Evolutionary conservation across 2,797 vertebrate genomes (phyloP), one percentile per base, ranked within the genome.

Genomic region (Macroramphosus scolopax): DNA sequence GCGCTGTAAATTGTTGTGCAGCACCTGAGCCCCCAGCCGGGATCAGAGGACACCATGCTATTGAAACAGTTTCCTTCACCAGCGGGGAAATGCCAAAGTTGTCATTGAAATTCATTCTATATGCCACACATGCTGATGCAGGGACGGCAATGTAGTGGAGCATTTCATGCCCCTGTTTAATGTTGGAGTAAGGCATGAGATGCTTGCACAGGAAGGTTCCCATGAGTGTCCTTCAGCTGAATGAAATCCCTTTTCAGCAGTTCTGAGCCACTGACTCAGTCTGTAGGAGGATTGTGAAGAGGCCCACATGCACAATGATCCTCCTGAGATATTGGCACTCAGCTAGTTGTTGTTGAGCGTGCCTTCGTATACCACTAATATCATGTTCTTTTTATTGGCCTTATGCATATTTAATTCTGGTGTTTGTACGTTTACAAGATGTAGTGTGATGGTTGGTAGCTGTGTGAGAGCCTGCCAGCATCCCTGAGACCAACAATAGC

Each of bases 121-220:
- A 73, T 72, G 77, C 69, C 63, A 63, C 58, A 79, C 70, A 78
- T 83, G 72, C 83, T 78, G 79, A 83, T 82, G 79, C 78, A 80
- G 77, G 63, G 45, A 66, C 38, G 33, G 51, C 51, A 1, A 72
- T 28, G 62, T 51, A 54, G 59, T 35, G 51, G 51, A 72, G 73
- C 75, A 54, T 76, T 77, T 78, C 67, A 78, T 60, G 54, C 56
- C 48, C 29, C 45, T 56, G 63, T 70, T 81, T 85, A 72, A 73
- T 83, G 75, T 77, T 58, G 41, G 49, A 61, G 28, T 47, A 37
- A 66, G 16, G 63, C 59, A 58, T 49, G 48, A 61, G 64, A 76
- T 48, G 49, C 64, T 49, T 45, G 53, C 45, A 52, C 40, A 37
- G 53, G 61, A 77, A 72, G 58, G 73, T 72, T 74, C 77, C 78